phyloP scores from a whole-genome alignment of 2,113 vertebrate species.

The Grus americana region DNA sequence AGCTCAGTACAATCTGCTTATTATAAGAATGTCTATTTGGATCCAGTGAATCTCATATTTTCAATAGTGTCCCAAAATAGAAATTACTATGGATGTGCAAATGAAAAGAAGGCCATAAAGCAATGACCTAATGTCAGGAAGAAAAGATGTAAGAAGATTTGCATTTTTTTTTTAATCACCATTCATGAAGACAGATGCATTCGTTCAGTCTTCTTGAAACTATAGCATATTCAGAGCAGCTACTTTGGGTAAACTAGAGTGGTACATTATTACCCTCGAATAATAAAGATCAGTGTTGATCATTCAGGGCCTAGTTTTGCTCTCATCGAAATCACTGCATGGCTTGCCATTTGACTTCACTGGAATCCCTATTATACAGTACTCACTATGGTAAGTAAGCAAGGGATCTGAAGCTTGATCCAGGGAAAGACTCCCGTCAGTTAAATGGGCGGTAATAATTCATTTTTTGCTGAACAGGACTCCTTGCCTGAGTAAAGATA shows the following conservation, averaged over 20 bases:
- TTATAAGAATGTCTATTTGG: slow-evolving; percentile 69
- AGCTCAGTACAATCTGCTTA: slow-evolving; percentile 58
- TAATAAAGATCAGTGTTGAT: slow-evolving; percentile 67
- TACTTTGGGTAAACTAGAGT: slow-evolving; percentile 72
- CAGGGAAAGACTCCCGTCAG: background rate
- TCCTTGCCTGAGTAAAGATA: slow-evolving; percentile 1
- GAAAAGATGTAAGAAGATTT: slow-evolving; percentile 76
- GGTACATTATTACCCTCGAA: slow-evolving; percentile 66
- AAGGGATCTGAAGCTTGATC: background rate
- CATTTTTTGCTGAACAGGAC: background rate
- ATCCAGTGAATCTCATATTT: slow-evolving; percentile 69
- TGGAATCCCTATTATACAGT: slow-evolving; percentile 36
- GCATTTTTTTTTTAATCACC: slow-evolving; percentile 72
- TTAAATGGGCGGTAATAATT: background rate
- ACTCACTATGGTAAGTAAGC: slow-evolving; percentile 8
- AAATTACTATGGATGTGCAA: slow-evolving; percentile 73
- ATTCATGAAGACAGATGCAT: slow-evolving; percentile 74
- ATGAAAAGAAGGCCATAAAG: slow-evolving; percentile 76
- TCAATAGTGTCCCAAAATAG: slow-evolving; percentile 73
- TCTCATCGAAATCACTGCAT: slow-evolving; percentile 11
- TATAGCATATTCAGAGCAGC: slow-evolving; percentile 70
- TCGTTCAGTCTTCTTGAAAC: slow-evolving; percentile 59
- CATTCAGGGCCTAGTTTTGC: background rate
- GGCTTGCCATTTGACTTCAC: slow-evolving; percentile 51
- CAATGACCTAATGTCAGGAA: slow-evolving; percentile 75